phyloP scores from a whole-genome alignment of 2,113 vertebrate genomes.

The Ovis canadensis region DNA sequence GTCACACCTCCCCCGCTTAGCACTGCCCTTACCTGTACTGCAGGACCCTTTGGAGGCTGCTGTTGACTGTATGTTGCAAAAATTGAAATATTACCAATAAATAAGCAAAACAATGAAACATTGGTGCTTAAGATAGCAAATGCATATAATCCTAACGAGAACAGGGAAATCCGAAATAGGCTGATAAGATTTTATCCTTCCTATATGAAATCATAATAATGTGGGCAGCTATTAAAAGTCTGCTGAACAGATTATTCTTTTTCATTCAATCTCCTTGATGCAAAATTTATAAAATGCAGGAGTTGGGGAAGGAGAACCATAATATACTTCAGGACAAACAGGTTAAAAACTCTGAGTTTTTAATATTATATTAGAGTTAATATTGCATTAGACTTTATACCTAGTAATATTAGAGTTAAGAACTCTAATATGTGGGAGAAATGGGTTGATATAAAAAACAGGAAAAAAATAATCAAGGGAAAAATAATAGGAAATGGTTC shows the following conservation, averaged over 20 bases:
- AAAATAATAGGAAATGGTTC: neutral
- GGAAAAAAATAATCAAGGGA: neutral
- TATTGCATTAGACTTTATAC: neutral
- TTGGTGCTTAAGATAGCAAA: neutral
- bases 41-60: neutral
- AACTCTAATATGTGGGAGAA: neutral
- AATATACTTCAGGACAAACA: neutral
- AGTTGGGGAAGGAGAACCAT: no score
- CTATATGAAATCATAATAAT: neutral
- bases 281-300: neutral
- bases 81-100: neutral
- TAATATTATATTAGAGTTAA: neutral
- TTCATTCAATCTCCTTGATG: neutral
- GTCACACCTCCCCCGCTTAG: neutral
- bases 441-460: neutral
- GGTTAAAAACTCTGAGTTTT: neutral
- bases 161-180: neutral
- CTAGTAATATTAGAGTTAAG: neutral
- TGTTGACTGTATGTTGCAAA: neutral
- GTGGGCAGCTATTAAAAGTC: neutral
- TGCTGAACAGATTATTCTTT: neutral
- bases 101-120: neutral
- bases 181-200: neutral
- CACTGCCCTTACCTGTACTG: neutral
- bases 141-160: neutral